Base-by-base conservation (phyloP, 1,140 invertebrate genomes). In the Diabrotica virgifera region DNA sequence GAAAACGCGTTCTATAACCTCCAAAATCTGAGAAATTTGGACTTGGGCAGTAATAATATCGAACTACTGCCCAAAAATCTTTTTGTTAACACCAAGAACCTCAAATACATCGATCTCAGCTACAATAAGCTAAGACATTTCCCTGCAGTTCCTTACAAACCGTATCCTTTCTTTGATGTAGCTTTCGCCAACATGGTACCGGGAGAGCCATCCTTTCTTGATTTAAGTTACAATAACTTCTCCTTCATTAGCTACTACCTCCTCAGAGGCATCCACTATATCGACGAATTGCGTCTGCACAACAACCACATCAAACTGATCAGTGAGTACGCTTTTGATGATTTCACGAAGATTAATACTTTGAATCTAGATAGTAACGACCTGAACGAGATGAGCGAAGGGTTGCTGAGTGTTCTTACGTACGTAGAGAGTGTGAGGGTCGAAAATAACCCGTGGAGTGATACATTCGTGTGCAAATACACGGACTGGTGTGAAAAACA, bases 161-260 rank as follows among this genome's bases (percentile, higher is more conserved):
- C 40, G 40, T 46, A 46, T n/a, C 8, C 8, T 46, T 46, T 46
- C n/a, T 46, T 46, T n/a, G 40, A 46, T 6, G 40, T 46, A n/a
- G 40, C 40, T 8, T 46, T 46, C 40, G 40, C 40, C 8, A 46
- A 46, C 40, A n/a, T n/a, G 40, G n/a, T n/a, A 8, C 40, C 8
- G 8, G 8, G 6, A 8, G 40, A 46, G 6, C 8, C 8, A 46
- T 10, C 40, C 5, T 3, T n/a, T 0, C n/a, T 46, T 8, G n/a
- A 46, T 46, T 46, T 46, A n/a, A 46, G 40, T n/a, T n/a, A 46
- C 40, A 46, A 46, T n/a, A 46, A 46, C n/a, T 46, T 46, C 40
- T 10, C 40, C n/a, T 46, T 46, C 40, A n/a, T 46, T 6, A 46
- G 40, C n/a, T 46, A 46, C n/a, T 46, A 46, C n/a, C n/a, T 46